Base-by-base conservation (phyloP, 1,140 invertebrate genomes). In the Caenorhabditis latens region DNA sequence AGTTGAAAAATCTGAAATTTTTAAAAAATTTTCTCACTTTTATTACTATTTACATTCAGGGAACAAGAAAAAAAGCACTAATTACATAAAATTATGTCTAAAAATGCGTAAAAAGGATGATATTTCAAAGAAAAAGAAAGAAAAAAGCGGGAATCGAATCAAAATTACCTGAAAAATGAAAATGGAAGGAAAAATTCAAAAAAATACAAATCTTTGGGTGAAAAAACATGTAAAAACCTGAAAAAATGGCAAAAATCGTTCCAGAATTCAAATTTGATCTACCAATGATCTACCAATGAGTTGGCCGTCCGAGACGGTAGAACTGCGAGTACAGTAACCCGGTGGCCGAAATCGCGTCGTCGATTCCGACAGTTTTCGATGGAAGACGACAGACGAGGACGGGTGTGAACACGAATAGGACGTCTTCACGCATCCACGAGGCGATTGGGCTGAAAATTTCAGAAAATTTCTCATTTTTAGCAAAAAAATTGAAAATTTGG, bases 261-360 rank as follows among this genome's bases (percentile, higher is more conserved):
- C 14, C 16, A n/a, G 4, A 7, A 6, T 7, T 7, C 14, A n/a
- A 58, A 58, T 58, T 58, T 58, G 14, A 19, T 7, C 11, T 7
- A 58, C 7, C 14, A 58, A 58, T n/a, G 19, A n/a, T 50, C 71
- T 79, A 79, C 71, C 71, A 79, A 50, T 79, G 71, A 24, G 71
- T 50, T 3, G 71, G 71, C 24, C 71, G 50, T 1, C 46, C 46
- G 7, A 79, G n/a, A 5, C 71, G 71, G 58, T 91, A 91, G 82
- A 91, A 91, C 57, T 91, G 91, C 8, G 93, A 93, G 88, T 93
- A 94, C 90, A 94, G 91, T 8, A 94, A 90, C 21, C 93, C 93
- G 43, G 93, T 94, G 11, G 93, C 91, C 42, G 93, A 93, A 55
- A 94, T 94, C n/a, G 94, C 92, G 91, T 94, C 94, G 40, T 94